Base-by-base conservation (phyloP, 2,113 vertebrate genomes). In the Smithornis capensis region DNA sequence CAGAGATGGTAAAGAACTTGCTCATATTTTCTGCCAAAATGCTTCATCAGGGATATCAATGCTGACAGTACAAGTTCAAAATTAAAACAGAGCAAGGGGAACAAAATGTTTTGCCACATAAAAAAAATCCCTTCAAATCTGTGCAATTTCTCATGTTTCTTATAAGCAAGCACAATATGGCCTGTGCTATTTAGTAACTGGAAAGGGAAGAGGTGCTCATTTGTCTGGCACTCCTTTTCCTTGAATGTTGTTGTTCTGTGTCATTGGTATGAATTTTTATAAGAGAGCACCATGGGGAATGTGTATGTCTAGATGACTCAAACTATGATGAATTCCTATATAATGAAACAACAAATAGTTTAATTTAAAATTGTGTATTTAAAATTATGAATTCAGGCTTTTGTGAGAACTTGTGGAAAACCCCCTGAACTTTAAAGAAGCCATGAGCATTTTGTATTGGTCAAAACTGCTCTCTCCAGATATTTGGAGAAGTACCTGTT, bases 21-120 rank as follows among this genome's bases (percentile, higher is more conserved):
- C 25, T 71, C 7, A 0, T 81, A 6, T 86, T 80, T 85, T 76
- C 76, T 96, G 76, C 85, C 82, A 90, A 86, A 95, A 67, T 33
- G 28, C 3, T 62, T 80, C 70, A 35, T 93, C 47, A 47, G 47
- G 31, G n/a, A 60, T 80, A 77, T 74, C 33, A 63, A 18, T 80
- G 71, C 71, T 85, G 84, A 86, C 63, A 95, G 79, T 42, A 37
- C 22, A 77, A 93, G 40, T 22, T 96, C 55, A 83, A 88, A 95
- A 93, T 86, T 56, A 83, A 94, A 90, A 53, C 35, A 59, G 21
- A 17, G 29, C 12, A 65, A 53, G 24, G 17, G 28, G 47, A 83
- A 78, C 42, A 56, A 80, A 88, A 86, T 77, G 12, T 77, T 88
- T 88, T 92, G 55, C 71, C 86, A 56, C 27, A 47, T 49, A 23